A percentile compares a stretch with the other conserved stretches of the same genome.
Evolutionary conservation across 2,888 invertebrate genomes (phyloP).

Genomic region (Phortica magna): DNA sequence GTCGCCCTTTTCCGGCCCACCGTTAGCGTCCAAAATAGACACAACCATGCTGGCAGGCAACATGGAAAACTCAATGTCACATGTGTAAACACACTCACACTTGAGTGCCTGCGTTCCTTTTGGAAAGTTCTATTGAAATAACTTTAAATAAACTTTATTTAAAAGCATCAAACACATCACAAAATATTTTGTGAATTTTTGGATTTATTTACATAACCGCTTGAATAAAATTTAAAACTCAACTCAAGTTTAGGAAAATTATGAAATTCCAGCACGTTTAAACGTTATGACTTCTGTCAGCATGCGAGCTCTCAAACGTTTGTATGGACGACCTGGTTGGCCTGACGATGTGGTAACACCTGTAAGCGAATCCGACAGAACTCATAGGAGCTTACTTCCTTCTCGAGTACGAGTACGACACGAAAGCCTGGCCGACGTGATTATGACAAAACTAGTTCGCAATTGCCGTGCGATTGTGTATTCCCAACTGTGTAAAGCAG

Average conservation of each 20-base stretch:
- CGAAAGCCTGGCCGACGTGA: not conserved
- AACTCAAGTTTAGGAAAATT: slow-evolving; percentile 40
- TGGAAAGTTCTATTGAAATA: slow-evolving; percentile 17
- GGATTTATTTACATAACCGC: not conserved
- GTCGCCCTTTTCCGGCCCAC: slow-evolving; percentile 40
- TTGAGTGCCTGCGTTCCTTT: slow-evolving; percentile 14
- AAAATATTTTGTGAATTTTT: not conserved
- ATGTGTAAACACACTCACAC: slow-evolving; percentile 47
- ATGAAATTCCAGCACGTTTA: slow-evolving; percentile 70
- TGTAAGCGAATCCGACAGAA: slow-evolving; percentile 45
- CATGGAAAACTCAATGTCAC: slow-evolving; percentile 61
- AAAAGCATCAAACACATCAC: slow-evolving; percentile 34
- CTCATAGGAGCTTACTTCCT: no score
- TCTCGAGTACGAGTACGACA: not conserved
- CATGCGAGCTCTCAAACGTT: slow-evolving; percentile 65
- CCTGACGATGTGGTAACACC: slow-evolving; percentile 66
- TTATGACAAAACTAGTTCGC: slow-evolving; percentile 22
- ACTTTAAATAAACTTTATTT: slow-evolving; percentile 55
- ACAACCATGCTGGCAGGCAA: slow-evolving; percentile 33
- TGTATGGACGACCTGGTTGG: not conserved
- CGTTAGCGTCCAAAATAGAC: slow-evolving; percentile 35
- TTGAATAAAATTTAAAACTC: not conserved
- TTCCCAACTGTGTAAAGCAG: slow-evolving; percentile 5
- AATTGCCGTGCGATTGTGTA: slow-evolving; percentile 31
- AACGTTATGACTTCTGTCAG: slow-evolving; percentile 74